Evolutionary conservation across 2,113 vertebrate species (phyloP).

Genomic region (Neotoma lepida): DNA sequence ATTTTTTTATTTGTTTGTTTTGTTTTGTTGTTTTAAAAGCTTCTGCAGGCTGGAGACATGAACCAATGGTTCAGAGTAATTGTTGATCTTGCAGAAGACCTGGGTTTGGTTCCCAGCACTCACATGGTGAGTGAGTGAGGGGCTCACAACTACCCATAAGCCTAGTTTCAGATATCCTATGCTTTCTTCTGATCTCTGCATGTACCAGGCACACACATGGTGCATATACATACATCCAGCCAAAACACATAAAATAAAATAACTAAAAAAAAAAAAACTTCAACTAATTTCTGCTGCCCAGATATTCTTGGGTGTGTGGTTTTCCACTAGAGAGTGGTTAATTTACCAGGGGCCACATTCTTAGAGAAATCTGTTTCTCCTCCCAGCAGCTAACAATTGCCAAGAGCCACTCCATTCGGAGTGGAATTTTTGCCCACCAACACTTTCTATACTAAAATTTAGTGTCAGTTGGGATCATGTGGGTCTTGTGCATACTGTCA

Average conservation of each 20-base stretch:
- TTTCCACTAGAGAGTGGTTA: not conserved
- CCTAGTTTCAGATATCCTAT: not conserved
- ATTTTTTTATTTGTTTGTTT: not conserved
- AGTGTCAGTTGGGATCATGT: not conserved
- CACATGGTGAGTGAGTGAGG: not conserved
- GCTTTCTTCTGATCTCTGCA: not conserved
- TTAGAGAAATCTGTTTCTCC: not conserved
- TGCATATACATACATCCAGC: not conserved
- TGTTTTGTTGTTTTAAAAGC: not conserved
- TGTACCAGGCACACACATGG: not conserved
- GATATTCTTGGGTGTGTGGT: not conserved
- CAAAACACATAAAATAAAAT: not conserved
- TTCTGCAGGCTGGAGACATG: not conserved
- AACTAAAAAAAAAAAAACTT: not conserved
- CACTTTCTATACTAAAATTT: not conserved
- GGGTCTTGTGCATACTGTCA: not conserved
- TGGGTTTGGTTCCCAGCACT: not conserved
- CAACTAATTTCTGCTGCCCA: not conserved
- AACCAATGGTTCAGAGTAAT: not conserved
- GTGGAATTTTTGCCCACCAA: not conserved
- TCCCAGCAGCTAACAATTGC: not conserved
- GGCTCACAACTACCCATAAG: not conserved
- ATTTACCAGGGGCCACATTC: not conserved
- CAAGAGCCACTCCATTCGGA: not conserved
- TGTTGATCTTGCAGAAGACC: not conserved